Conservation (phyloP, 2,797 vertebrate genomes). For the Halcyon leucocephala region DNA sequence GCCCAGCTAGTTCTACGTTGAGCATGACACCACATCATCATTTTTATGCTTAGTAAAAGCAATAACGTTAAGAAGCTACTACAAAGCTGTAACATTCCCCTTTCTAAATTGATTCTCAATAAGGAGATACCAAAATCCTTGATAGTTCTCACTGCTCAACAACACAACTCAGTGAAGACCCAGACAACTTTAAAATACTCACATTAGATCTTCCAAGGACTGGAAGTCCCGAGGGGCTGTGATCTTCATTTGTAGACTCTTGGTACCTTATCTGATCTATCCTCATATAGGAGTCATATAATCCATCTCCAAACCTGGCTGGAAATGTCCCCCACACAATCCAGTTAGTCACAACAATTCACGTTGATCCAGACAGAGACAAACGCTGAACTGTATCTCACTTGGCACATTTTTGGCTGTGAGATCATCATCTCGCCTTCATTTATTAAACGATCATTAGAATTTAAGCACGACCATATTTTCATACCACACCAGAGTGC, state of each 20-base stretch:
- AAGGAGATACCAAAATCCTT: neutral
- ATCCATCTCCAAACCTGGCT: constrained; percentile 90
- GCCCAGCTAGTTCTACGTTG: neutral
- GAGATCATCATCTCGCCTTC: neutral
- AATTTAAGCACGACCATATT: neutral
- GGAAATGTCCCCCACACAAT: constrained; percentile 53
- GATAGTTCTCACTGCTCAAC: neutral
- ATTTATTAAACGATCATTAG: neutral
- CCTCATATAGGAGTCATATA: constrained; percentile 97
- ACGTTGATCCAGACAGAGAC: neutral
- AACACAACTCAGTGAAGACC: neutral
- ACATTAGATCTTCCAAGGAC: constrained; percentile 90
- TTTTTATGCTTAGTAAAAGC: neutral
- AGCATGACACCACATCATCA: neutral
- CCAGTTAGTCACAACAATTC: constrained; percentile 31
- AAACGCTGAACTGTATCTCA: neutral
- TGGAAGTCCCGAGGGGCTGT: constrained; percentile 86
- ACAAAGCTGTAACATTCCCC: neutral
- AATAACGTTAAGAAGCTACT: neutral
- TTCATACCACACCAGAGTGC: neutral
- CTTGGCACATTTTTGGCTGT: neutral
- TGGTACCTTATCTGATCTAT: constrained; percentile 92
- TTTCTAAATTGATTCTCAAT: neutral
- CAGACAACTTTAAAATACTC: constrained; percentile 71
- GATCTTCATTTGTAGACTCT: constrained; percentile 83